Conservation (phyloP, 2,888 invertebrate genomes). For the Cancer borealis region DNA sequence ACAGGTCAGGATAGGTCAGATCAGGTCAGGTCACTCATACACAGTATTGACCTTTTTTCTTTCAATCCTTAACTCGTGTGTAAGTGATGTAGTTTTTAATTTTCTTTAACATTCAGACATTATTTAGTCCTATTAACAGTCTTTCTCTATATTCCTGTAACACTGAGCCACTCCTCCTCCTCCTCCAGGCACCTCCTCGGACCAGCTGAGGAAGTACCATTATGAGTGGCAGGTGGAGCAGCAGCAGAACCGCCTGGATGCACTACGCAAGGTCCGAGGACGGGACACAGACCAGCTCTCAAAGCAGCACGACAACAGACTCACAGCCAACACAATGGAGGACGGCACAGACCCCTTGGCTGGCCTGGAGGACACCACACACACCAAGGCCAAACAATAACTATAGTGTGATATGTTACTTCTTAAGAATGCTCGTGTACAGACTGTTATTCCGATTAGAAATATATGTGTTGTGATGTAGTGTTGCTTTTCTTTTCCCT, state of each 20-base stretch:
- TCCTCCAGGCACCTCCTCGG: slow-evolving; percentile 59
- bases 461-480: neutral
- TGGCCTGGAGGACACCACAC: neutral
- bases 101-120: too few species aligned
- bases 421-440: neutral
- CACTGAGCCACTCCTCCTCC: neutral
- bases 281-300: slow-evolving; percentile 18
- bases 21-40: too few species aligned
- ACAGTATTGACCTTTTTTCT: too few species aligned
- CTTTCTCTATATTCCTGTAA: neutral
- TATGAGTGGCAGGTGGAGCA: slow-evolving; percentile 60
- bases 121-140: too few species aligned
- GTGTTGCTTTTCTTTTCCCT: neutral
- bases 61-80: too few species aligned
- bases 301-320: neutral
- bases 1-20: slow-evolving; percentile 52
- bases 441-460: neutral
- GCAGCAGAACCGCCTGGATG: slow-evolving; percentile 14
- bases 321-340: neutral
- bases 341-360: neutral
- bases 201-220: slow-evolving; percentile 62
- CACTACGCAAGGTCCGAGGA: neutral
- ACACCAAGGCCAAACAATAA: neutral
- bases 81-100: too few species aligned
- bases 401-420: neutral